Percentiles rank a stretch among this genome's conserved stretches.
Evolutionary conservation across 2,113 vertebrate species (phyloP).

Genomic region (Platycercus adscitus): DNA sequence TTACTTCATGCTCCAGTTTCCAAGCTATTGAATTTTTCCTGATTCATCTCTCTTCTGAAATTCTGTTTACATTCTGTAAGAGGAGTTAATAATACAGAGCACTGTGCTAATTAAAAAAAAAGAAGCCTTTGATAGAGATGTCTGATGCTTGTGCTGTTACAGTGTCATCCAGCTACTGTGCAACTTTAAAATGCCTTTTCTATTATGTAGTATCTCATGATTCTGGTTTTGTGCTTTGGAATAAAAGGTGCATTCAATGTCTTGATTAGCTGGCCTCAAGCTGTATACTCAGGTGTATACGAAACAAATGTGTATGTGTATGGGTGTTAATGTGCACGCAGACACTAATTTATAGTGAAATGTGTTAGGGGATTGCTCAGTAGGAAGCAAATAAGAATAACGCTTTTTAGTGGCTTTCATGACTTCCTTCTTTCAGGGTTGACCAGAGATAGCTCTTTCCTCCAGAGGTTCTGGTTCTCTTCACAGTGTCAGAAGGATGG

Average conservation of each 20-base stretch:
- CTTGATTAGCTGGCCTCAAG: not conserved
- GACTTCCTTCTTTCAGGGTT: not conserved
- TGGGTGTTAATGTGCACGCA: not conserved
- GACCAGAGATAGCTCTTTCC: not conserved
- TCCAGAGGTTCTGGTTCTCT: not conserved
- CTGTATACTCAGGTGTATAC: not conserved
- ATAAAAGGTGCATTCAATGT: not conserved
- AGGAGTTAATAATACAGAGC: slow-evolving; percentile 31
- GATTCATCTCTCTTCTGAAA: slow-evolving; percentile 20
- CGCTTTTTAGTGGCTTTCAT: not conserved
- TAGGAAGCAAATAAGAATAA: not conserved
- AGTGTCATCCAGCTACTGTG: not conserved
- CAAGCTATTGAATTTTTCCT: not conserved
- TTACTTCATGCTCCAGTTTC: slow-evolving; percentile 14
- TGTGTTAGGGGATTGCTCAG: not conserved
- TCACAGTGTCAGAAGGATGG: not conserved
- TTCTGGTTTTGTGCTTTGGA: not conserved
- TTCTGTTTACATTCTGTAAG: slow-evolving; percentile 31
- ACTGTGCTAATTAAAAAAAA: not conserved
- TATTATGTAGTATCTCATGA: not conserved
- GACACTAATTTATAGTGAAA: not conserved
- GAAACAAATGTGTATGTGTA: not conserved
- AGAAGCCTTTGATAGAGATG: not conserved
- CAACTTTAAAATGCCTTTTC: not conserved
- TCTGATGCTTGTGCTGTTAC: not conserved